Base-by-base conservation (phyloP, 2,797 vertebrate species). In the Hoplostethus mediterraneus region DNA sequence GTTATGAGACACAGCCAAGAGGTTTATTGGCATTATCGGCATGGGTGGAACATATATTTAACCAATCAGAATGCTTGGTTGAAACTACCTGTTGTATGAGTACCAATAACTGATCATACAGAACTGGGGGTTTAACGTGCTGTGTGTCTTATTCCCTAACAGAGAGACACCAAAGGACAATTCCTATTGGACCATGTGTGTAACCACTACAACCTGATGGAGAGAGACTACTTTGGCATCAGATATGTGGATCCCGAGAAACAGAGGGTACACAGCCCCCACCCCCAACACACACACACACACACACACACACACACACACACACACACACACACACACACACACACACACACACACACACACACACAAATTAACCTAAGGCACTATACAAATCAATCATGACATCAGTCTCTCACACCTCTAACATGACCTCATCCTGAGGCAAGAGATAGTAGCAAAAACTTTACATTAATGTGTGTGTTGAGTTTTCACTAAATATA, bases 181-280 rank as follows among this genome's bases (percentile, higher is more conserved):
- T 97, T 97, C 92, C 94, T 99, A 62, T 91, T 99, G 84, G 98
- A 99, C 85, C 95, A 98, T 87, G 96, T 99, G 86, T 99, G 97
- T 90, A 98, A 98, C 92, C 97, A 98, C 90, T 99, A 98, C 94
- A 98, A 97, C 88, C 94, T 99, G 64, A 91, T 99, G 80, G 98
- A 99, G 91, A 99, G 96, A 87, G 98, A 99, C 90, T 99, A 99
- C 88, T 99, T 99, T 82, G 98, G 98, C 61, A 97, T 99, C 91
- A 96, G 98, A 91, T 99, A 97, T 59, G 98, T 99, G 92, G 98
- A 99, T 72, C 96, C 96, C 8, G 97, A 98, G 84, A 99, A 97
- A 86, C 98, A 99, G 87, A 95, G 98, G 96, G 98, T 99, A 91
- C 21, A 87, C 13, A 70, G 56, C 21, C 57, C 25, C 17, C 17